phyloP scores from a whole-genome alignment of 2,888 invertebrate species.

The Eustalomyia histrio region DNA sequence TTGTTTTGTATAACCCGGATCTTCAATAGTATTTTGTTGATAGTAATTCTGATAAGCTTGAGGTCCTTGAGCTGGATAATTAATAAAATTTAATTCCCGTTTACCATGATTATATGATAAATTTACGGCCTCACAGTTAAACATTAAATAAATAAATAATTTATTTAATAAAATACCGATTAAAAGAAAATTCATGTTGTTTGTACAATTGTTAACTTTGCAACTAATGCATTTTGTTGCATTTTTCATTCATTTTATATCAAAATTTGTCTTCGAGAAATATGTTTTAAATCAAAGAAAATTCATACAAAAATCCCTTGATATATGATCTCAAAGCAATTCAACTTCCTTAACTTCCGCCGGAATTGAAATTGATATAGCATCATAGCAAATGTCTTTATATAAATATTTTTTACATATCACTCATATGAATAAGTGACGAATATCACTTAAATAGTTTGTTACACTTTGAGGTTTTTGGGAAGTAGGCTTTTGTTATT shows the following conservation, averaged over 20 bases:
- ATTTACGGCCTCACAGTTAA: not conserved
- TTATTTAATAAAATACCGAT: conserved; percentile 1
- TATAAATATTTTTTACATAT: not conserved
- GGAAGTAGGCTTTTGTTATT: conserved; percentile 20
- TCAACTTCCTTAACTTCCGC: conserved; percentile 42
- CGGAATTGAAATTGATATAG: conserved; percentile 63
- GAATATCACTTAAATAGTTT: not conserved
- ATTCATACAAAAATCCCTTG: not conserved
- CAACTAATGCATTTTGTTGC: conserved; percentile 38
- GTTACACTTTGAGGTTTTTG: conserved; percentile 5
- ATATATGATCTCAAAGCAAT: conserved; percentile 6
- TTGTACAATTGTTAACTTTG: conserved; percentile 6
- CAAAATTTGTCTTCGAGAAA: conserved; percentile 15
- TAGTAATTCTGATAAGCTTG: not conserved
- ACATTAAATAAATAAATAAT: conserved; percentile 6
- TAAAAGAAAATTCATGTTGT: conserved; percentile 44
- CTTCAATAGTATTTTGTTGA: conserved; percentile 36
- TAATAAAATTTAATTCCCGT: conserved; percentile 46
- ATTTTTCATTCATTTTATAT: conserved; percentile 38
- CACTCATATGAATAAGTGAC: not conserved
- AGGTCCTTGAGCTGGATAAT: conserved; percentile 16
- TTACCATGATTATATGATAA: conserved; percentile 45
- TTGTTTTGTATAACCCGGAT: conserved; percentile 51
- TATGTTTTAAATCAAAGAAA: not conserved
- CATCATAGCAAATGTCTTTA: conserved; percentile 14